Evolutionary conservation across 2,888 invertebrate species (phyloP), one percentile per base, ranked within the genome.

Genomic region (Melitaea athalia): DNA sequence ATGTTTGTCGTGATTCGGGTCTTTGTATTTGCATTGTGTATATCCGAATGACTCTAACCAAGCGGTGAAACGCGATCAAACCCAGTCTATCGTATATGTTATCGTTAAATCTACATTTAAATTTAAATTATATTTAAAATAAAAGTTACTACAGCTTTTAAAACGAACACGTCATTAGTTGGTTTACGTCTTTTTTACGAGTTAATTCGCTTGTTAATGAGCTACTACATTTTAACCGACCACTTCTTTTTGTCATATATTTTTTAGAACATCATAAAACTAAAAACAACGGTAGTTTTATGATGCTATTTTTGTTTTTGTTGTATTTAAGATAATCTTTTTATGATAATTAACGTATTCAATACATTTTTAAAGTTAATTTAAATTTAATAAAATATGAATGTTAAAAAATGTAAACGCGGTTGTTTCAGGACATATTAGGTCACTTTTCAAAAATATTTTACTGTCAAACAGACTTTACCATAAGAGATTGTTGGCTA

Each of bases 171-270:
- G 71, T 74, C 75, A 73, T 75, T 76, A 76, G 75, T 69, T 64
- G 57, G 67, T 73, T 76, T 72, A 75, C 70, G 70, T 61, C 53
- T 67, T 62, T 73, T 76, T 76, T 75, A 76, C 74, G 75, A 73
- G 63, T 67, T 50, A 64, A 61, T 67, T n/a, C 59, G 38, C 69
- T 65, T 61, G 67, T 75, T 72, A 75, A 74, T 67, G 63, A 11
- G 59, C 62, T 64, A 67, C 63, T 72, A 67, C 59, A 71, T 70
- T 68, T 70, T 71, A 50, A 57, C 15, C 15, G 38, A 57, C 38
- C 38, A 38, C 15, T 42, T 42, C 5, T 49, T 49, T n/a, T 49
- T n/a, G n/a, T 49, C 47, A 55, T 55, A 33, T 8, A 24, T 10
- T 53, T 55, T n/a, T 5, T 33, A 17, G 5, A 55, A 33, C 14